A percentile compares a stretch with the other conserved stretches of the same genome.
Conservation (phyloP, 2,888 invertebrate species). For the Megaustenia siamemsis region DNA sequence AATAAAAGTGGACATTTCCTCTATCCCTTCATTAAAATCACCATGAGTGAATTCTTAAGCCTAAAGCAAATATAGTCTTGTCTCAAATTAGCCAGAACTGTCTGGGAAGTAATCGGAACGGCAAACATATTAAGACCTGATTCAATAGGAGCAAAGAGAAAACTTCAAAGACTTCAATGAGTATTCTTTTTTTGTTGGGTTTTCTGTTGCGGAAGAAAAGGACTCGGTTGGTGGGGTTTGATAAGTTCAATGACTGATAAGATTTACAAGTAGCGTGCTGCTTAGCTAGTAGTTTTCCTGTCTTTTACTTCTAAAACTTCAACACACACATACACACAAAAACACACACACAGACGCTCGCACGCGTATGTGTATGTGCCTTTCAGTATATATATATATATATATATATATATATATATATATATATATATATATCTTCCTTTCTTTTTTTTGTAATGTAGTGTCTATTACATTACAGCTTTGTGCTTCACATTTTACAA, state of each 20-base stretch:
- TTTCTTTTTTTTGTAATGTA: too few relatives aligned
- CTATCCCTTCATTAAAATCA: constrained; percentile 2
- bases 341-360: too few relatives aligned
- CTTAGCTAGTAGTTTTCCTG: too few relatives aligned
- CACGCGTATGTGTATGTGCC: too few relatives aligned
- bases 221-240: not conserved
- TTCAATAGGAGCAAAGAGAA: not conserved
- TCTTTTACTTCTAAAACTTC: too few relatives aligned
- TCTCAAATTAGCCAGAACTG: not conserved
- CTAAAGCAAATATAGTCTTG: constrained; percentile 9
- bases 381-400: too few relatives aligned
- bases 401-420: too few relatives aligned
- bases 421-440: too few relatives aligned
- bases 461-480: too few relatives aligned
- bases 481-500: too few relatives aligned
- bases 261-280: too few relatives aligned
- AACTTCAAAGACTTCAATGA: not conserved
- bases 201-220: not conserved
- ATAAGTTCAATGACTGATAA: not conserved
- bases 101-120: not conserved
- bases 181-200: not conserved
- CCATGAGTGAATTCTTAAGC: not conserved
- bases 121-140: constrained; percentile 4
- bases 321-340: too few relatives aligned
- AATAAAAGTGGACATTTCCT: not conserved